These are phyloP conservation scores for Pseudoatta argentina DNA, from an alignment of 1,140 invertebrate species.

Conservation along the genomic window DNA sequence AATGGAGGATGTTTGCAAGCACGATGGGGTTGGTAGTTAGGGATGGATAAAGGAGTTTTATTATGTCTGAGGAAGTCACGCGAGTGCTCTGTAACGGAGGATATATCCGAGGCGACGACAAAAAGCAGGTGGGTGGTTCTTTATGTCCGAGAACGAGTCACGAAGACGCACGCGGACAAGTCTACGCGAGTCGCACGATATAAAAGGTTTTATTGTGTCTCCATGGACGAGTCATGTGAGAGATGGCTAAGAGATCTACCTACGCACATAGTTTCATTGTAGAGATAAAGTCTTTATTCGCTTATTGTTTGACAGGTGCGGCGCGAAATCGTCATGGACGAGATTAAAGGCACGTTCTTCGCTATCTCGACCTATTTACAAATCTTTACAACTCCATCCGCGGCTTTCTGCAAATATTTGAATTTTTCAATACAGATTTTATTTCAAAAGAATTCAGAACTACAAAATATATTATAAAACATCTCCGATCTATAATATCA, in stretches of 20 bases:
- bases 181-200: conserved; percentile 19
- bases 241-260: conserved; percentile 55
- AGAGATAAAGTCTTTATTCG: conserved; percentile 62
- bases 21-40: conserved; percentile 47
- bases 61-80: conserved; percentile 70
- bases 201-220: conserved; percentile 74
- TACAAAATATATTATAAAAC: not conserved
- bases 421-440: not conserved
- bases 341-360: conserved; percentile 17
- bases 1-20: conserved; percentile 61
- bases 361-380: not conserved
- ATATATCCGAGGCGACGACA: conserved; percentile 57
- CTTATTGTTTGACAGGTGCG: conserved; percentile 43
- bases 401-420: not conserved
- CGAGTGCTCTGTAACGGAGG: conserved; percentile 54
- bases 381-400: not conserved
- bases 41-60: conserved; percentile 67
- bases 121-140: conserved; percentile 65
- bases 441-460: not conserved
- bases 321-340: conserved; percentile 5
- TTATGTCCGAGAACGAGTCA: conserved; percentile 21
- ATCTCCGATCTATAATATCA: not conserved
- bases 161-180: conserved; percentile 4
- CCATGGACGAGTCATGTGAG: conserved; percentile 27
- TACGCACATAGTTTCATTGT: conserved; percentile 10